phyloP scores from a whole-genome alignment of 2,888 invertebrate genomes.

The Megalurothrips usitatus region DNA sequence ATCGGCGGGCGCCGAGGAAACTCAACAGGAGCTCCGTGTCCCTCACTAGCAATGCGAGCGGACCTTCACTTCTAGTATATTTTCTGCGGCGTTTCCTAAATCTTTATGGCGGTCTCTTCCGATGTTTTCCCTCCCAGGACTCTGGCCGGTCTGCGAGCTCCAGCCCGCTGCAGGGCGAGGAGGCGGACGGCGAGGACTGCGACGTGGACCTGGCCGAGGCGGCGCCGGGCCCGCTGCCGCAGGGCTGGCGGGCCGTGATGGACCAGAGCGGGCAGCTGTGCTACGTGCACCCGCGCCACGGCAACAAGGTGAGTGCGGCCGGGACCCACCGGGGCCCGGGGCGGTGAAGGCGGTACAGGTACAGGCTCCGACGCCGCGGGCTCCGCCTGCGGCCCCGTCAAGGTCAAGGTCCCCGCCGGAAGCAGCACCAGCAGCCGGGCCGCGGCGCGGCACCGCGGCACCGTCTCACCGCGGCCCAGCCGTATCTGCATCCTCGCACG shows the following conservation, averaged over 20 bases:
- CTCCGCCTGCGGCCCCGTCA: too few relatives aligned
- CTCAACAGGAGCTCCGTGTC: too few relatives aligned
- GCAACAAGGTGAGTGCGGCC: conserved; percentile 44
- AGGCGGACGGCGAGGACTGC: conserved; percentile 13
- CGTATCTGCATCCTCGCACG: too few relatives aligned
- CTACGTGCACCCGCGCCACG: conserved; percentile 45
- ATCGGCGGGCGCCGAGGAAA: too few relatives aligned
- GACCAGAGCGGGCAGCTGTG: conserved; percentile 40
- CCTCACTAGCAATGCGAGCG: too few relatives aligned
- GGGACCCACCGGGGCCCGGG: not conserved
- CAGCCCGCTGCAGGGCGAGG: conserved; percentile 10
- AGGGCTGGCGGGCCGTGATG: not conserved
- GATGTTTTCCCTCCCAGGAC: not conserved
- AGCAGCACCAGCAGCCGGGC: too few relatives aligned
- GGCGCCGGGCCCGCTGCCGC: not conserved
- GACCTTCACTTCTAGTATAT: too few relatives aligned
- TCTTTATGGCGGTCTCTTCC: not conserved
- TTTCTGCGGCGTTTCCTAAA: too few relatives aligned
- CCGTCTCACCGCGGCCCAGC: too few relatives aligned
- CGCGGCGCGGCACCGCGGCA: too few relatives aligned
- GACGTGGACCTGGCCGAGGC: not conserved
- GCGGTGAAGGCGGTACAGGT: not conserved
- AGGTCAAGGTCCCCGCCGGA: too few relatives aligned
- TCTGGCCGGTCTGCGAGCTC: not conserved
- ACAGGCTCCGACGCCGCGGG: too few relatives aligned